Conservation (phyloP, 2,888 invertebrate species). For the Carcina quercana region DNA sequence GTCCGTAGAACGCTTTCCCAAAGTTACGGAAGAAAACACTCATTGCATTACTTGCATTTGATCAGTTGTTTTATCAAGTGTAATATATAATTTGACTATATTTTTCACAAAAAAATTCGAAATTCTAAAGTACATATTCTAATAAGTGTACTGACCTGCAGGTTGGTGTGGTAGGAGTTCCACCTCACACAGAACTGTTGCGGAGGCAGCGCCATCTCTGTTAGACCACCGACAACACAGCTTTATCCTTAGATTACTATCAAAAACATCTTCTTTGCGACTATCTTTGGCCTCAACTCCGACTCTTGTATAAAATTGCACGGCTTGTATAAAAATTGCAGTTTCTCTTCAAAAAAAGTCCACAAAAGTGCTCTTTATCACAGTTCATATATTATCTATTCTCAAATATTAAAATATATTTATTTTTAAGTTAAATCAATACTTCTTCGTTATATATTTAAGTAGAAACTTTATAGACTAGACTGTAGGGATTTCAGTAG, state of each 20-base stretch:
- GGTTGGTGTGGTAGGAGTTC: constrained; percentile 88
- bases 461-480: constrained; percentile 69
- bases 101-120: too few relatives aligned
- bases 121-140: not conserved
- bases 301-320: constrained; percentile 35
- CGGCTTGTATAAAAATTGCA: constrained; percentile 30
- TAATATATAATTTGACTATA: too few relatives aligned
- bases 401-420: constrained; percentile 23
- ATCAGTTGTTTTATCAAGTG: too few relatives aligned
- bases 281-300: constrained; percentile 41
- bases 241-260: not conserved
- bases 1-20: too few relatives aligned
- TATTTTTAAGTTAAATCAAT: constrained; percentile 58
- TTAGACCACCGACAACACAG: constrained; percentile 9
- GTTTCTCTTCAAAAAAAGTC: constrained; percentile 17
- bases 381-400: constrained; percentile 37
- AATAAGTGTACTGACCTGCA: constrained; percentile 73
- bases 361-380: constrained; percentile 35
- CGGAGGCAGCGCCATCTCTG: constrained; percentile 66
- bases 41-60: too few relatives aligned
- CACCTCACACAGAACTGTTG: constrained; percentile 85
- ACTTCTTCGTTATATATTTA: constrained; percentile 28
- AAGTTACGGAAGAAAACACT: constrained; percentile 26
- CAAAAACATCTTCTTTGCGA: constrained; percentile 9
- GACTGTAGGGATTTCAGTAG: constrained; percentile 39